A percentile compares a stretch with the other conserved stretches of the same genome.
Conservation (phyloP, 2,797 vertebrate species). For the Lepilemur septentrionalis region DNA sequence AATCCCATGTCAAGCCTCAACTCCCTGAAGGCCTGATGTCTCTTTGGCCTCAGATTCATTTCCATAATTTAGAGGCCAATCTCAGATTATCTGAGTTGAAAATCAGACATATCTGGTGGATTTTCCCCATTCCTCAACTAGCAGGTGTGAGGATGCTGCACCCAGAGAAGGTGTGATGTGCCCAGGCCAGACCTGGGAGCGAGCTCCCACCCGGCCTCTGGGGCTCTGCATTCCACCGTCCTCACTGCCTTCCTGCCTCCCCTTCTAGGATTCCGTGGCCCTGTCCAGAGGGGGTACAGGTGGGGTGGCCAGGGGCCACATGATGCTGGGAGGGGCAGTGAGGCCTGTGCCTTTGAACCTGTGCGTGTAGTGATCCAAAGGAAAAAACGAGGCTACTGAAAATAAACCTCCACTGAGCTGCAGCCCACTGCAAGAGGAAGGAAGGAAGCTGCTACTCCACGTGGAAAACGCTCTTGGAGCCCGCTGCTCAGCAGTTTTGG, state of each 20-base stretch:
- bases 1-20: background rate
- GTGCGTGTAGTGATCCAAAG: background rate
- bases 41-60: background rate
- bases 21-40: background rate
- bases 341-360: background rate
- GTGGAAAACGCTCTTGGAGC: rapidly evolving
- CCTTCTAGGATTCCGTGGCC: background rate
- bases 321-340: background rate
- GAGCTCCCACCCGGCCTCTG: too few relatives aligned
- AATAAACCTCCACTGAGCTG: background rate
- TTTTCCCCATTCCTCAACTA: background rate
- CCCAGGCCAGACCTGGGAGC: background rate
- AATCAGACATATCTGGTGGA: background rate
- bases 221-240: background rate
- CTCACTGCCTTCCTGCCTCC: background rate
- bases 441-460: too few relatives aligned
- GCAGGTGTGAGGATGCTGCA: background rate
- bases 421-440: background rate
- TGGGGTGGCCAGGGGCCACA: background rate
- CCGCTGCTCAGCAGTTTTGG: background rate
- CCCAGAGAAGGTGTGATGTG: rapidly evolving
- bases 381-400: background rate
- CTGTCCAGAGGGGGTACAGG: background rate
- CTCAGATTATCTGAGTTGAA: background rate
- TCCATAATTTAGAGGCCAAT: background rate